Percentiles rank a stretch among this genome's conserved stretches.
phyloP scores from a whole-genome alignment of 2,888 invertebrate genomes.

The Anaspis maculata region DNA sequence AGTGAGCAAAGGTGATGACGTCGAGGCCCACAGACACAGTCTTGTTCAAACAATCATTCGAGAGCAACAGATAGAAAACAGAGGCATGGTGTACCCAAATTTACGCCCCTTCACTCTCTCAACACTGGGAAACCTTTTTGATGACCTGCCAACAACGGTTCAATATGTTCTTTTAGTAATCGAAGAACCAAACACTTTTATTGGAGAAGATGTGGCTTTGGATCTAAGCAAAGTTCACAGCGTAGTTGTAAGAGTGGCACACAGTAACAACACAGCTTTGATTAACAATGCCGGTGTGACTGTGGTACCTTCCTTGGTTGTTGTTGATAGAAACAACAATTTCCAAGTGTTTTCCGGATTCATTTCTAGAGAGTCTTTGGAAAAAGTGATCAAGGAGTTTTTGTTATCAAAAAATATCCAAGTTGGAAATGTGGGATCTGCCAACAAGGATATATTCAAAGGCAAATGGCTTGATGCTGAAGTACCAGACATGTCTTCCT shows the following conservation, averaged over 20 bases:
- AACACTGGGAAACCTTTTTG: slow-evolving; percentile 42
- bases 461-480: slow-evolving; percentile 42
- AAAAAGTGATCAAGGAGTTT: slow-evolving; percentile 47
- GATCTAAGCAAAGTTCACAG: slow-evolving; percentile 53
- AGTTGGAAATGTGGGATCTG: slow-evolving; percentile 17
- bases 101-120: slow-evolving; percentile 48
- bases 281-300: slow-evolving; percentile 43
- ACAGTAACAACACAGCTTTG: slow-evolving; percentile 46
- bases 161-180: slow-evolving; percentile 58
- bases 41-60: slow-evolving; percentile 51
- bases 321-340: slow-evolving; percentile 36
- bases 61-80: slow-evolving; percentile 57
- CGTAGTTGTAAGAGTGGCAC: slow-evolving; percentile 52
- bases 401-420: slow-evolving; percentile 38
- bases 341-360: slow-evolving; percentile 3
- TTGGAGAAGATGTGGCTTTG: slow-evolving; percentile 59
- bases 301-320: slow-evolving; percentile 50
- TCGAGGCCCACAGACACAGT: slow-evolving; percentile 48
- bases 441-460: slow-evolving; percentile 20
- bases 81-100: slow-evolving; percentile 55
- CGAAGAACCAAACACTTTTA: slow-evolving; percentile 53
- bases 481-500: slow-evolving; percentile 25
- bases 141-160: slow-evolving; percentile 43
- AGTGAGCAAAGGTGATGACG: slow-evolving; percentile 45
- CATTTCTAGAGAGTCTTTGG: slow-evolving; percentile 25